These are phyloP conservation scores for Nineta flava DNA, from an alignment of 2,888 invertebrate species.

Conservation along the genomic window DNA sequence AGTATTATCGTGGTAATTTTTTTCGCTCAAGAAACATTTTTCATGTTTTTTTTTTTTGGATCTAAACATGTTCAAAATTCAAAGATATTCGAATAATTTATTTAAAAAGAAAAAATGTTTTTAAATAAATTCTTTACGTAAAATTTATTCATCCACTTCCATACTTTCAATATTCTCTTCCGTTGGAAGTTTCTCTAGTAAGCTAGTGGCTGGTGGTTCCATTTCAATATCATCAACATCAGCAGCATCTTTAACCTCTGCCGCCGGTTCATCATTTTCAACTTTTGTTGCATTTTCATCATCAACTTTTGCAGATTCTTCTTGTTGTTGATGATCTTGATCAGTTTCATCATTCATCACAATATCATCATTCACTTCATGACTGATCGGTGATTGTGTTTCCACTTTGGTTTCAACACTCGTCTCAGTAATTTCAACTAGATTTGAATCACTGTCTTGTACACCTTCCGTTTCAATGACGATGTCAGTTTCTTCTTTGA, in stretches of 20 bases:
- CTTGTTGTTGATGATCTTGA: not conserved
- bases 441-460: constrained; percentile 30
- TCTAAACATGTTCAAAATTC: too few relatives aligned
- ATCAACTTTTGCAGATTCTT: constrained; percentile 3
- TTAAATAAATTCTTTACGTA: too few relatives aligned
- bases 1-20: too few relatives aligned
- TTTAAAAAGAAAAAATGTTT: too few relatives aligned
- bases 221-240: not conserved
- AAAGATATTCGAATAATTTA: too few relatives aligned
- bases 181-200: not conserved
- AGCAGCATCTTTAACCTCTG: constrained; percentile 1
- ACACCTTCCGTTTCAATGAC: constrained; percentile 28
- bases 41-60: too few relatives aligned
- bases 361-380: not conserved
- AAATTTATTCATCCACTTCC: constrained; percentile 1
- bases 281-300: not conserved
- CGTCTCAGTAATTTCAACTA: constrained; percentile 24
- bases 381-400: not conserved
- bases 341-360: not conserved
- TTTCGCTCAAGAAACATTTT: too few relatives aligned
- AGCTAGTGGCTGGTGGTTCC: not conserved
- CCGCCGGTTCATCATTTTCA: constrained; percentile 4
- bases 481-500: constrained; percentile 10
- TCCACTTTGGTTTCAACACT: constrained; percentile 28
- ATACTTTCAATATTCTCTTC: not conserved